phyloP scores from a whole-genome alignment of 30 jellyfish, hydroid and myxozoan species.

The Sanderia malayensis region DNA sequence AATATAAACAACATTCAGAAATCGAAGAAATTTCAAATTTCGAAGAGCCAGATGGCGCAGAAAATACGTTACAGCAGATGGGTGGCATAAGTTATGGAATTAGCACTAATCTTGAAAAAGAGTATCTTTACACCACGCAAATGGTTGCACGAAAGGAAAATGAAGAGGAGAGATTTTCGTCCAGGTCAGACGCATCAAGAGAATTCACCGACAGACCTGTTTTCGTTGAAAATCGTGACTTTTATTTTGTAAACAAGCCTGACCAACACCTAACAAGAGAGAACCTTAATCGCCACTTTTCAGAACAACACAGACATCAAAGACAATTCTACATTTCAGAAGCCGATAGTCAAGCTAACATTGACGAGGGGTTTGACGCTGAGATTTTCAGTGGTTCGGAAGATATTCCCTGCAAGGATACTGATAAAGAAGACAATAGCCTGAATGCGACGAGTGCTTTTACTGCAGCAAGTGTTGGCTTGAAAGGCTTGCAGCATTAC shows the following conservation, averaged over 20 bases:
- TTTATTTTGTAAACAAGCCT: slow-evolving; percentile 49
- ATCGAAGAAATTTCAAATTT: slow-evolving; percentile 3
- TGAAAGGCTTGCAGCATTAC: slow-evolving; percentile 55
- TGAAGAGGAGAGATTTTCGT: slow-evolving; percentile 9
- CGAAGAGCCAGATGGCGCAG: slow-evolving; percentile 15
- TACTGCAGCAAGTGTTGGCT: too few species aligned
- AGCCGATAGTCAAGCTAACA: too few species aligned
- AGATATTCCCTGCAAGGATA: too few species aligned
- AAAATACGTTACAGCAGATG: slow-evolving; percentile 12
- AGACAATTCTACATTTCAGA: too few species aligned
- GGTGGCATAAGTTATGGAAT: slow-evolving; percentile 24
- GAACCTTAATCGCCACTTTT: too few species aligned
- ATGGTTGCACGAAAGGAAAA: slow-evolving; percentile 12
- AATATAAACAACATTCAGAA: neutral
- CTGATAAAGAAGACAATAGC: too few species aligned
- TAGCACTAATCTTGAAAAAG: slow-evolving; percentile 26
- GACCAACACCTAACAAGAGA: slow-evolving; percentile 40
- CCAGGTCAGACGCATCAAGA: slow-evolving; percentile 12
- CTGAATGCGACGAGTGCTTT: too few species aligned
- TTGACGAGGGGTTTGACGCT: too few species aligned
- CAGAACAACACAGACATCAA: too few species aligned
- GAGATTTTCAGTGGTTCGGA: too few species aligned
- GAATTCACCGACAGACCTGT: slow-evolving; percentile 12
- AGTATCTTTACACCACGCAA: slow-evolving; percentile 12
- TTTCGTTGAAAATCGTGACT: slow-evolving; percentile 27